Evolutionary conservation across 2,113 vertebrate genomes (phyloP).

Genomic region (Peromyscus leucopus): DNA sequence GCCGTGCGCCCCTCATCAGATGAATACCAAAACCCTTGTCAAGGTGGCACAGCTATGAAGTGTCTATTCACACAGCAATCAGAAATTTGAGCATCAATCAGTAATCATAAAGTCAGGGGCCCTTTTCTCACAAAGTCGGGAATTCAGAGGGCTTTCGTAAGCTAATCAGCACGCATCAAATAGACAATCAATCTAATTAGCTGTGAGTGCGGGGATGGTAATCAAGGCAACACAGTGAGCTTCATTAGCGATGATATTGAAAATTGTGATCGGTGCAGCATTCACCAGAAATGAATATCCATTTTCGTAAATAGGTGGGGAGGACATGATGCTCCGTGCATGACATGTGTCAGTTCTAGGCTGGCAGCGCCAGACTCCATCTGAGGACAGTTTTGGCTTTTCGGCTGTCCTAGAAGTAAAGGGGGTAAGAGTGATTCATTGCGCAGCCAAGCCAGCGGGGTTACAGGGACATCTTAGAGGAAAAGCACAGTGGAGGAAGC

Average conservation of each 20-base stretch:
- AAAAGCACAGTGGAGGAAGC: background rate
- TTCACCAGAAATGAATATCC: slow-evolving; percentile 80
- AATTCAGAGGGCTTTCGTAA: slow-evolving; percentile 89
- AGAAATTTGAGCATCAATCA: slow-evolving; percentile 89
- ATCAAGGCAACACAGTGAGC: slow-evolving; percentile 86
- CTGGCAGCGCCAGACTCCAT: background rate
- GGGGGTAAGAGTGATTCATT: background rate
- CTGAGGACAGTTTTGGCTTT: background rate
- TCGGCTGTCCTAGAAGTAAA: background rate
- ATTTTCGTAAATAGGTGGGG: slow-evolving; percentile 68
- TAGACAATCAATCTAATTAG: slow-evolving; percentile 91
- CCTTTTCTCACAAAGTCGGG: slow-evolving; percentile 86
- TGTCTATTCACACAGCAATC: slow-evolving; percentile 88
- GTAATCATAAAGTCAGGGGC: slow-evolving; percentile 88
- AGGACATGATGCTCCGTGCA: background rate
- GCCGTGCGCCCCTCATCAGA: slow-evolving; percentile 79
- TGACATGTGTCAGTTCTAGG: background rate
- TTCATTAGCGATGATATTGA: slow-evolving; percentile 88
- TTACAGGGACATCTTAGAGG: background rate
- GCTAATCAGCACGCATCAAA: slow-evolving; percentile 90
- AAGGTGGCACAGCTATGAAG: slow-evolving; percentile 87
- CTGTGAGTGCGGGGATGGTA: slow-evolving; percentile 87
- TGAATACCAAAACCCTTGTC: slow-evolving; percentile 85
- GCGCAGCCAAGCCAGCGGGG: background rate
- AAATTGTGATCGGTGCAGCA: slow-evolving; percentile 84